Conservation (phyloP, 1,140 invertebrate genomes). For the Hermetia illucens region DNA sequence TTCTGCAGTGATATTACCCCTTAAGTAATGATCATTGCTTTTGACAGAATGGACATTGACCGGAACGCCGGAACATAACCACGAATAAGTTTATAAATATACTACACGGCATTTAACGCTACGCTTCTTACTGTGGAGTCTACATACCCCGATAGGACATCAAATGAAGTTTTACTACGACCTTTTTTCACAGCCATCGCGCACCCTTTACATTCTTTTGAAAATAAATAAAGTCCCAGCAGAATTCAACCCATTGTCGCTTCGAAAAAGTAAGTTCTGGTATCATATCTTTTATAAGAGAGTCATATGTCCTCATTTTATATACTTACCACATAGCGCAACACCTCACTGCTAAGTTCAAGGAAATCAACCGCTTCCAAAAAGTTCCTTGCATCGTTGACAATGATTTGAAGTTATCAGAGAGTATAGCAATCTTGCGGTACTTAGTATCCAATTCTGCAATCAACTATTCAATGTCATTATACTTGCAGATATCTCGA, state of each 20-base stretch:
- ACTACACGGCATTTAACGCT: too few species aligned
- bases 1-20: too few species aligned
- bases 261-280: conserved; percentile 40
- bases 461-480: conserved; percentile 20
- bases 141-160: too few species aligned
- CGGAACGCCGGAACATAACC: too few species aligned
- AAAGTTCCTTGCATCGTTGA: conserved; percentile 55
- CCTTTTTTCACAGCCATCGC: conserved; percentile 52
- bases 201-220: conserved; percentile 51
- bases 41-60: too few species aligned
- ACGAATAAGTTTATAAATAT: too few species aligned
- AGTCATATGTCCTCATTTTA: neutral
- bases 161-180: conserved; percentile 54
- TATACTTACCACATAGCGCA: too few species aligned
- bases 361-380: conserved; percentile 49
- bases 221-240: conserved; percentile 45
- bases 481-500: conserved; percentile 24
- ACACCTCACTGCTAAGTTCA: conserved; percentile 48
- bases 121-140: too few species aligned
- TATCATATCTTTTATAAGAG: neutral
- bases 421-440: conserved; percentile 51
- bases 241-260: conserved; percentile 34
- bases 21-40: too few species aligned
- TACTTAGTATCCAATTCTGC: conserved; percentile 18
- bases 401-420: conserved; percentile 48